Conservation (phyloP, 2,888 invertebrate species). For the Latrodectus hesperus region DNA sequence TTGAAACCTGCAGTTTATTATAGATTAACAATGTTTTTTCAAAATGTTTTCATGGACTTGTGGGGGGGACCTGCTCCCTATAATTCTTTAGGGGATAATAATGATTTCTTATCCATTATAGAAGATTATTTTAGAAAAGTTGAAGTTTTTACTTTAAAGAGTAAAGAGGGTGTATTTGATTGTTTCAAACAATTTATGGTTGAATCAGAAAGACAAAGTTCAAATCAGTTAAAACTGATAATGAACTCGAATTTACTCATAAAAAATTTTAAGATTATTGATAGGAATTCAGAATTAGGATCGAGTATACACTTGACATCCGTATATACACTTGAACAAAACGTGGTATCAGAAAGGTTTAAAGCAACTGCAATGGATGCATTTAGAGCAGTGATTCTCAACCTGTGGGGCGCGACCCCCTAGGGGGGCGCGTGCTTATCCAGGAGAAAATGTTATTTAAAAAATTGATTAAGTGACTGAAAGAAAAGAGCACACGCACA, state of each 20-base stretch:
- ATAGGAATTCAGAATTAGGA: neutral
- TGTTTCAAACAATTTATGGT: neutral
- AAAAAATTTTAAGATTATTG: neutral
- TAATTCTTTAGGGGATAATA: neutral
- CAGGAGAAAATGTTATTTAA: no score
- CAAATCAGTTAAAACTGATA: neutral
- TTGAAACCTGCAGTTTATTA: no score
- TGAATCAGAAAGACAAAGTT: neutral
- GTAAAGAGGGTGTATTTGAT: neutral
- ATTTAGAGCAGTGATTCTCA: no score
- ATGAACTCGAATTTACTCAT: neutral
- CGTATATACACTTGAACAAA: neutral
- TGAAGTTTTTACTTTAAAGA: neutral
- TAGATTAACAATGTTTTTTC: no score
- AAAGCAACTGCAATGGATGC: neutral
- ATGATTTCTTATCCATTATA: neutral
- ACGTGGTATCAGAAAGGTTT: neutral
- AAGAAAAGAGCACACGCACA: no score
- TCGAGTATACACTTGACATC: conserved; percentile 1
- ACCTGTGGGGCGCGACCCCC: no score
- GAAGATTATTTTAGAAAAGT: neutral
- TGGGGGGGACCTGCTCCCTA: no score
- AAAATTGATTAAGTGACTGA: no score
- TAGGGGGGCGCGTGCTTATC: no score
- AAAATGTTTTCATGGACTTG: no score